Percentiles rank a stretch among this genome's conserved stretches.
Evolutionary conservation across 2,113 vertebrate genomes (phyloP).

Genomic region (Cynopterus brachyotis): DNA sequence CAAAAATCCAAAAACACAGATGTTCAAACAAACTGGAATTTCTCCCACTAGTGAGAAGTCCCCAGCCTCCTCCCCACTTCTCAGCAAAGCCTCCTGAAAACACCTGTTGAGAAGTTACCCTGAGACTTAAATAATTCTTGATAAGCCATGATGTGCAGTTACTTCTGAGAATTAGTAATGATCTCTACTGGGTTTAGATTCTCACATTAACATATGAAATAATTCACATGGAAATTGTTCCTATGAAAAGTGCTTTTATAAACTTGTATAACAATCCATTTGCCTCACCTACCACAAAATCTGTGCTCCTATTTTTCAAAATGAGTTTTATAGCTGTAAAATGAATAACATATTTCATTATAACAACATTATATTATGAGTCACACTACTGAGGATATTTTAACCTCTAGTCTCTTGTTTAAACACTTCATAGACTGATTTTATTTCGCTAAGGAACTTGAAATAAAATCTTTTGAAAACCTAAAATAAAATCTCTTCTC

Average conservation of each 20-base stretch:
- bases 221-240: neutral
- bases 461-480: neutral
- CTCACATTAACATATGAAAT: neutral
- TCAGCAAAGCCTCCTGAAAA: neutral
- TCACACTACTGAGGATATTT: neutral
- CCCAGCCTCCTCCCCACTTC: neutral
- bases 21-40: constrained; percentile 23
- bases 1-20: constrained; percentile 47
- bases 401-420: neutral
- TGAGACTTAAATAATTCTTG: constrained; percentile 61
- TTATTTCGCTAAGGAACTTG: neutral
- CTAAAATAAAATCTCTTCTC: constrained; percentile 13
- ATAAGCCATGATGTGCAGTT: constrained; percentile 48
- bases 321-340: neutral
- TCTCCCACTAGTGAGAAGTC: constrained; percentile 33
- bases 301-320: neutral
- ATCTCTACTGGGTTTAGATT: constrained; percentile 65
- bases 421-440: neutral
- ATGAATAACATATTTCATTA: constrained; percentile 7
- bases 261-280: neutral
- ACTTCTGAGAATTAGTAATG: constrained; percentile 55
- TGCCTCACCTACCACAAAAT: neutral
- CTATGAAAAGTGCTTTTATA: neutral
- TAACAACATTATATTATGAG: neutral
- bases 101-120: constrained; percentile 69